phyloP scores from a whole-genome alignment of 2,888 invertebrate species.

The Rotaria socialis region DNA sequence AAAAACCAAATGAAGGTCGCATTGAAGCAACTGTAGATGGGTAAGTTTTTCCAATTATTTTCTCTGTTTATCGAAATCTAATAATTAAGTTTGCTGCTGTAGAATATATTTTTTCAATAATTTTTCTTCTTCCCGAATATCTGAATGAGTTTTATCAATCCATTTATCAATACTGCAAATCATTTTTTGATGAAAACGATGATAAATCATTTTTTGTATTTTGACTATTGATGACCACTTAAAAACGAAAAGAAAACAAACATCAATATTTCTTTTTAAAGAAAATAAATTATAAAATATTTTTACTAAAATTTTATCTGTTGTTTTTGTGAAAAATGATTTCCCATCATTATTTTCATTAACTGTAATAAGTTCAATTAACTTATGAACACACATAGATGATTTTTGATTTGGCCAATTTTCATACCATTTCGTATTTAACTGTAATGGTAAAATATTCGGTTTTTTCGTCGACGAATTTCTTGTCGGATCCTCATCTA shows the following conservation, averaged over 20 bases:
- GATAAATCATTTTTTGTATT: constrained; percentile 10
- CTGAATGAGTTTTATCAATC: background rate
- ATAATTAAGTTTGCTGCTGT: background rate
- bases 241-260: background rate
- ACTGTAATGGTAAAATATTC: background rate
- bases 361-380: background rate
- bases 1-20: constrained; percentile 27
- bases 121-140: constrained; percentile 6
- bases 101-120: background rate
- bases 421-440: constrained; percentile 5
- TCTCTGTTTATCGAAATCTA: background rate
- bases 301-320: constrained; percentile 13
- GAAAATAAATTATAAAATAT: background rate
- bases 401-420: background rate
- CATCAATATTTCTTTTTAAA: background rate
- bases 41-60: background rate
- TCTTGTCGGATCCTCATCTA: constrained; percentile 8
- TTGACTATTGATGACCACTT: constrained; percentile 12
- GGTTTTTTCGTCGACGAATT: background rate
- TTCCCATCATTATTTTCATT: background rate
- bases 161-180: background rate
- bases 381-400: constrained; percentile 27
- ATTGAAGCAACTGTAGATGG: constrained; percentile 34
- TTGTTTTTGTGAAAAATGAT: background rate
- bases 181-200: constrained; percentile 37